phyloP scores from a whole-genome alignment of 2,888 invertebrate species.

The Xylota segnis region DNA sequence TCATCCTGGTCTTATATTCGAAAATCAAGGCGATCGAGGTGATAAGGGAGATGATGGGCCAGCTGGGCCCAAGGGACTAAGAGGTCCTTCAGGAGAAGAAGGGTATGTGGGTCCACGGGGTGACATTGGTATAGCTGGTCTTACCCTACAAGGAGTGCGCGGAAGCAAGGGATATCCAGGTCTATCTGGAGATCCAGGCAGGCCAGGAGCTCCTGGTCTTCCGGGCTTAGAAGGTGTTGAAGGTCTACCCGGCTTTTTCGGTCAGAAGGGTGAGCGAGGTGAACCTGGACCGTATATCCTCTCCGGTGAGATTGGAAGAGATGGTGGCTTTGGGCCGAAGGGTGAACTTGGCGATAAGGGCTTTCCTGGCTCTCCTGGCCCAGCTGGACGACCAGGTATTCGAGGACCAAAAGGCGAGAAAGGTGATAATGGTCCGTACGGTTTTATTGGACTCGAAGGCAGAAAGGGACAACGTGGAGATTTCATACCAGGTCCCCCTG shows the following conservation, averaged over 20 bases:
- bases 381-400: conserved; percentile 84
- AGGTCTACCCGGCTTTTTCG: conserved; percentile 82
- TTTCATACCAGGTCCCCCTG: conserved; percentile 82
- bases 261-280: conserved; percentile 85
- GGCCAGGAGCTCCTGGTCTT: conserved; percentile 87
- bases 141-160: conserved; percentile 84
- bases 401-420: conserved; percentile 86
- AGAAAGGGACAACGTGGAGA: conserved; percentile 84
- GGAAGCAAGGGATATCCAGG: conserved; percentile 90
- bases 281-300: conserved; percentile 83
- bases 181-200: conserved; percentile 87
- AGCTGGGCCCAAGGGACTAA: conserved; percentile 87
- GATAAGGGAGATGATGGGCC: conserved; percentile 84
- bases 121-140: conserved; percentile 85
- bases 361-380: conserved; percentile 85
- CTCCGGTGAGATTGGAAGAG: conserved; percentile 83
- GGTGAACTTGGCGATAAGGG: conserved; percentile 85
- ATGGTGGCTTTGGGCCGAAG: conserved; percentile 84
- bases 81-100: conserved; percentile 86
- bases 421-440: conserved; percentile 86
- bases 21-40: conserved; percentile 85
- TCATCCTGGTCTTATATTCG: conserved; percentile 85
- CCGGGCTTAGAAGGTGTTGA: conserved; percentile 85
- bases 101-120: conserved; percentile 87
- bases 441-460: conserved; percentile 87